phyloP scores from a whole-genome alignment of 2,797 vertebrate genomes.

The Argya squamiceps region DNA sequence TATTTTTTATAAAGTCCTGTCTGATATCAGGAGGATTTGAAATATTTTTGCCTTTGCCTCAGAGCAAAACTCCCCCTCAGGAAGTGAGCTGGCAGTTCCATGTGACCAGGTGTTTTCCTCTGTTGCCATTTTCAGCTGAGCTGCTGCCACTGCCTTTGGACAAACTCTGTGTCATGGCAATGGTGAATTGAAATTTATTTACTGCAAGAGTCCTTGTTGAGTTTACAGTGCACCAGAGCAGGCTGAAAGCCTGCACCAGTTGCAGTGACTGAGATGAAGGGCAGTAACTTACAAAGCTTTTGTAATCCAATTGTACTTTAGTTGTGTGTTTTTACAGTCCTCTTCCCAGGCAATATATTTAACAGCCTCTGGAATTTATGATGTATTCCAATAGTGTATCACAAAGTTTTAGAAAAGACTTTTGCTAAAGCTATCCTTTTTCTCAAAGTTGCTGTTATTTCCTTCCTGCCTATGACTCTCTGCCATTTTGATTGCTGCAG shows the following conservation, averaged over 20 bases:
- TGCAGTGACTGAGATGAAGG: not conserved
- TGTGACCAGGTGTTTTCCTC: not conserved
- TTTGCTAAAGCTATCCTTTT: not conserved
- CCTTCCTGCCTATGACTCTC: not conserved
- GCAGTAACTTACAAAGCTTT: not conserved
- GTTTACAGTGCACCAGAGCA: not conserved
- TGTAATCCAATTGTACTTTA: slow-evolving; percentile 3
- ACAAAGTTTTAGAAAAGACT: not conserved
- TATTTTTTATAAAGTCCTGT: not conserved
- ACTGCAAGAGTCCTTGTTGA: not conserved
- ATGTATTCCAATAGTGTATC: not conserved
- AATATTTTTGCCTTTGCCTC: not conserved
- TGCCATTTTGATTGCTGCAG: not conserved
- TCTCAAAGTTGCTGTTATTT: not conserved
- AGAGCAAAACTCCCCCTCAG: not conserved
- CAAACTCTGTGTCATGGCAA: not conserved
- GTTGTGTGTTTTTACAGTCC: not conserved
- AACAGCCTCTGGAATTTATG: slow-evolving; percentile 11
- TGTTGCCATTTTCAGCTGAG: not conserved
- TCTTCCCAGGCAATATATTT: slow-evolving; percentile 4
- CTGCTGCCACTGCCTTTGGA: not conserved
- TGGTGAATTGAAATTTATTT: not conserved
- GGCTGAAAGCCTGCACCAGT: not conserved
- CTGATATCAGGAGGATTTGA: not conserved
- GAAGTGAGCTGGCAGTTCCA: not conserved